Evolutionary conservation across 2,113 vertebrate species (phyloP), one percentile per base, ranked within the genome.

Genomic region (Pampusana beccarii): DNA sequence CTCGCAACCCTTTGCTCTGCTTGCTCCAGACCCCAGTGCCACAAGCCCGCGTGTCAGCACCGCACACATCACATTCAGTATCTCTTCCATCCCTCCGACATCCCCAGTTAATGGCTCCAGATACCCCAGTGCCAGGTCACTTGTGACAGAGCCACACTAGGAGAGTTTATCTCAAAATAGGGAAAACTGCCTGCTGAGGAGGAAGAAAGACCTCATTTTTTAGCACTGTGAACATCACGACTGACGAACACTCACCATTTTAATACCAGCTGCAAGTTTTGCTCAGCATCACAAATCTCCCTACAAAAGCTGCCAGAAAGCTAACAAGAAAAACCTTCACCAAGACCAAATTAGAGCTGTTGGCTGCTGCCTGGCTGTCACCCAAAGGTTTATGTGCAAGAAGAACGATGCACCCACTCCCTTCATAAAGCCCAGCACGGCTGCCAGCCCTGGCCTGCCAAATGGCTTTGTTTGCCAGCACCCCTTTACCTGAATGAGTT

Each of bases 1-100:
- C 26, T 5, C 2, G 1, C 38, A 78, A 38, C 34, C 51, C 67
- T 53, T 8, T 51, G 56, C 13, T 34, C 46, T 0, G 0, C 42
- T 79, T 58, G 80, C 82, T 34, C 60, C 50, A 66, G 51, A 7
- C 13, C 34, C 33, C 36, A 18, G 72, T 14, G 31, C 28, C 67
- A 61, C n/a, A 13, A 29, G 50, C 24, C 23, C 4, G 1, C 26
- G 29, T 53, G n/a, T 53, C 75, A 70, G 77, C 4, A 36, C 48
- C 15, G 2, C 62, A n/a, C 29, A 9, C 0, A 1, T 24, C 71
- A 13, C 4, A 0, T 34, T 38, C 40, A 40, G 31, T 2, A 1
- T 6, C 29, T 21, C 42, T 77, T 57, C 42, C 1, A 58, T 80
- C 38, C 34, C 58, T 70, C 56, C 1, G 0, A 15, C 71, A 79